A percentile compares a stretch with the other conserved stretches of the same genome.
Evolutionary conservation across 64 coral and sea anemone genomes (phyloP).

Genomic region (Orbicella faveolata): DNA sequence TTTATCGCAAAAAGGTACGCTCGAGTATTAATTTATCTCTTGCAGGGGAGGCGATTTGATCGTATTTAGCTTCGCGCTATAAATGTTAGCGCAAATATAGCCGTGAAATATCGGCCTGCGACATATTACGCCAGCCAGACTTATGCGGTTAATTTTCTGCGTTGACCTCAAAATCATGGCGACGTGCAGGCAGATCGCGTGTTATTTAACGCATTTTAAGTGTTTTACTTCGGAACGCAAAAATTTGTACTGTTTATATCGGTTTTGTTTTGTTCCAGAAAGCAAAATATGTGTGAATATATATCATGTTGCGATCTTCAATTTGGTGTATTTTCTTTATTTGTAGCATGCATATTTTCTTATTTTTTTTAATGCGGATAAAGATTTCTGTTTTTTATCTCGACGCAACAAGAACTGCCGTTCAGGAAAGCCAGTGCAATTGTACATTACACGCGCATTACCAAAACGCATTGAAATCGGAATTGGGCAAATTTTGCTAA

Average conservation of each 20-base stretch:
- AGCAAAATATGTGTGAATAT: constrained; percentile 8
- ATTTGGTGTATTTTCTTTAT: not conserved
- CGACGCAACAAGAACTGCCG: not conserved
- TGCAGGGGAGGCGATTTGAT: not conserved
- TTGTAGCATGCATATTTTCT: too few relatives aligned
- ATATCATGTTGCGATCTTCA: not conserved
- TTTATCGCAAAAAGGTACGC: constrained; percentile 19
- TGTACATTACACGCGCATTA: not conserved
- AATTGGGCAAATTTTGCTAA: not conserved
- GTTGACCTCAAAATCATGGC: not conserved
- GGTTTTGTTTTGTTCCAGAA: not conserved
- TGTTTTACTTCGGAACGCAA: constrained; percentile 13
- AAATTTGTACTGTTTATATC: not conserved
- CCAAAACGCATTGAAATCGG: constrained; percentile 2
- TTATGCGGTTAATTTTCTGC: not conserved
- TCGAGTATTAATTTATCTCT: not conserved
- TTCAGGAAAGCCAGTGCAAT: not conserved
- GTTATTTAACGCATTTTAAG: not conserved
- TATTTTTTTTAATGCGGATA: too few relatives aligned
- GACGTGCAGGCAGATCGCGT: not conserved
- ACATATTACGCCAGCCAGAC: not conserved
- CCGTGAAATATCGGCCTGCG: not conserved
- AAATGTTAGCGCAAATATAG: constrained; percentile 3
- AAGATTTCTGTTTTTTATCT: too few relatives aligned
- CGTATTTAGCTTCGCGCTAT: not conserved